A percentile compares a stretch with the other conserved stretches of the same genome.
These are phyloP conservation scores for Pollimyrus isidori DNA, from an alignment of 2,113 vertebrate genomes.

Conservation along the genomic window DNA sequence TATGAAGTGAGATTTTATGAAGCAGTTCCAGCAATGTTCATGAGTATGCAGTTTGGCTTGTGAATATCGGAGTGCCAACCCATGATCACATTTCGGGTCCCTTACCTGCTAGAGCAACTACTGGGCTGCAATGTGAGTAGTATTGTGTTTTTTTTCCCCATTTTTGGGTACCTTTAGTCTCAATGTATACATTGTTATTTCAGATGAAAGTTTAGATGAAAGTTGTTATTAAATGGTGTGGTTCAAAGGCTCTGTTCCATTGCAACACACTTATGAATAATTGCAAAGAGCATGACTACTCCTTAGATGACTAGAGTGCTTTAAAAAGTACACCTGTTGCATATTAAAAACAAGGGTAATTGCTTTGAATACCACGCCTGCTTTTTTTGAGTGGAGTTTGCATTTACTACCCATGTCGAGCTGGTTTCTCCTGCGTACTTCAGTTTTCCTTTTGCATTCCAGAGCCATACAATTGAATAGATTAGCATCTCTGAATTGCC, in stretches of 20 bases:
- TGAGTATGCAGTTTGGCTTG: background rate
- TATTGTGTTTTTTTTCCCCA: background rate
- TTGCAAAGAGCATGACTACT: background rate
- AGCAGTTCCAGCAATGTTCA: background rate
- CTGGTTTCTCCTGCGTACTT: background rate
- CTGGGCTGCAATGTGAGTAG: background rate
- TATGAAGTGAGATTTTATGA: background rate
- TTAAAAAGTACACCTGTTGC: background rate
- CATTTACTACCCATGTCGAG: background rate
- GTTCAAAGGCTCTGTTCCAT: background rate
- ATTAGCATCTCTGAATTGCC: background rate
- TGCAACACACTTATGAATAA: background rate
- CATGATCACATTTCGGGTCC: background rate
- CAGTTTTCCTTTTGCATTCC: background rate
- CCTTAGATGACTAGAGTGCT: background rate
- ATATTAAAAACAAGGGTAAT: background rate
- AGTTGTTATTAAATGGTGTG: background rate
- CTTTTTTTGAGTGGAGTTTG: background rate
- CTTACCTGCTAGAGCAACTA: background rate
- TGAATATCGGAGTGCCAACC: background rate
- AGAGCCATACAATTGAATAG: background rate
- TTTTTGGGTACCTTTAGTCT: background rate
- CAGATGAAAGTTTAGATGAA: background rate
- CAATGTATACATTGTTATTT: background rate
- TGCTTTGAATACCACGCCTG: background rate